phyloP scores from a whole-genome alignment of 2,797 vertebrate species.

The Spea hammondii region DNA sequence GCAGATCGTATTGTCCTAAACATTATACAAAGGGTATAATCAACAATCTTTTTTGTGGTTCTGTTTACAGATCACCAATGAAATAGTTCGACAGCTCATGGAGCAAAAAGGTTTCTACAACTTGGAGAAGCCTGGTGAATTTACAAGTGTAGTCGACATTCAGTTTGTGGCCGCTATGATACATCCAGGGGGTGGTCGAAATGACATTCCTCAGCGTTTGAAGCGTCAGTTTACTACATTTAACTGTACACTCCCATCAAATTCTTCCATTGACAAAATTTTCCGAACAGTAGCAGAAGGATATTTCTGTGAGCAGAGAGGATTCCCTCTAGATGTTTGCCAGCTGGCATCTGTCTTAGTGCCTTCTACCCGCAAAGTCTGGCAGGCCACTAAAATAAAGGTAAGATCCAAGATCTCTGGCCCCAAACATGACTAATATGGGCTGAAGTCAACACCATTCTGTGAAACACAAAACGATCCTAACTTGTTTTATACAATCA shows the following conservation, averaged over 20 bases:
- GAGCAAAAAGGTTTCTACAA: constrained; percentile 83
- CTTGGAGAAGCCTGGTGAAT: constrained; percentile 82
- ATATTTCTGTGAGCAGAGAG: constrained; percentile 76
- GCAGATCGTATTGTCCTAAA: too few relatives aligned
- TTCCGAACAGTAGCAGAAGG: constrained; percentile 76
- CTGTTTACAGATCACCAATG: constrained; percentile 78
- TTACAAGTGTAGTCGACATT: constrained; percentile 72
- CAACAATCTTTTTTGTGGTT: neutral
- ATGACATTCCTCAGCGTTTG: constrained; percentile 82
- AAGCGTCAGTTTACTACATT: constrained; percentile 82
- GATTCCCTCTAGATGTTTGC: constrained; percentile 67
- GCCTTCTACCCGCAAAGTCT: constrained; percentile 72
- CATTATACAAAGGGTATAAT: too few relatives aligned
- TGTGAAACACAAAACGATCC: neutral
- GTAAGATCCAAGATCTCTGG: constrained; percentile 58
- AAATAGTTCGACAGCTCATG: constrained; percentile 86
- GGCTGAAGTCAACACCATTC: too few relatives aligned
- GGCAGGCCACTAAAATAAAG: constrained; percentile 81
- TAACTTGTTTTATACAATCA: neutral
- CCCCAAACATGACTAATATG: too few relatives aligned
- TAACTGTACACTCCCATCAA: constrained; percentile 81
- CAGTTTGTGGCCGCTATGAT: constrained; percentile 82
- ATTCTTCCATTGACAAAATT: constrained; percentile 80
- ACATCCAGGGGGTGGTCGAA: constrained; percentile 80
- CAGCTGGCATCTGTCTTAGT: constrained; percentile 71